Conservation (phyloP, 1,140 invertebrate species). For the Drosophila willistoni region DNA sequence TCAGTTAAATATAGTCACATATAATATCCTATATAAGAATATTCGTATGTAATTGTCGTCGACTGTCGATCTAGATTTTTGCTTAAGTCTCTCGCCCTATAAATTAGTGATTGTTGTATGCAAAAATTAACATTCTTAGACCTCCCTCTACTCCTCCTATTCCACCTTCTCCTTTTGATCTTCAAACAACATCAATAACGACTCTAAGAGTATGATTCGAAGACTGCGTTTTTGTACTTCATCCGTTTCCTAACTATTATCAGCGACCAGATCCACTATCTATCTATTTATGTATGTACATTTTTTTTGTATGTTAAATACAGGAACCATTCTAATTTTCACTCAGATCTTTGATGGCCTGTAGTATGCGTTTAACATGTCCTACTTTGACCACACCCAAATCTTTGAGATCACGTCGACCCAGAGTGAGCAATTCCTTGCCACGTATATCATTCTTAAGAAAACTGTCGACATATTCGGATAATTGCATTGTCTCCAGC, state of each 20-base stretch:
- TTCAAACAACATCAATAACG: conserved; percentile 26
- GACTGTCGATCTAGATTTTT: conserved; percentile 5
- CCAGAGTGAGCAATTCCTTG: conserved; percentile 93
- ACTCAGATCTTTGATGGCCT: conserved; percentile 93
- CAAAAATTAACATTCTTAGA: conserved; percentile 49
- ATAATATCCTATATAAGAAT: neutral
- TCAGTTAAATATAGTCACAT: conserved; percentile 6
- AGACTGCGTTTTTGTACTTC: conserved; percentile 68
- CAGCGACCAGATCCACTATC: neutral
- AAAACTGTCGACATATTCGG: conserved; percentile 94
- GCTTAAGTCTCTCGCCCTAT: conserved; percentile 35
- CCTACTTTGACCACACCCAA: conserved; percentile 96
- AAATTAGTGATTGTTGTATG: conserved; percentile 81
- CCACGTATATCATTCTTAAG: conserved; percentile 95
- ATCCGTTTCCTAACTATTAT: neutral
- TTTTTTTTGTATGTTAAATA: neutral
- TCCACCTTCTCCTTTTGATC: conserved; percentile 16
- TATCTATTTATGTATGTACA: neutral
- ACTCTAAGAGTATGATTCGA: conserved; percentile 47
- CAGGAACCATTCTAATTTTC: conserved; percentile 67
- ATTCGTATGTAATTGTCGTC: conserved; percentile 9
- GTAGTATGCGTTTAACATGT: conserved; percentile 96
- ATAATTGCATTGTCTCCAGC: conserved; percentile 94
- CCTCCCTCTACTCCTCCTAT: too few relatives aligned
- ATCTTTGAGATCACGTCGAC: conserved; percentile 93